These are phyloP conservation scores for Sarcophaga variegata DNA, from an alignment of 2,888 invertebrate species.

Conservation along the genomic window DNA sequence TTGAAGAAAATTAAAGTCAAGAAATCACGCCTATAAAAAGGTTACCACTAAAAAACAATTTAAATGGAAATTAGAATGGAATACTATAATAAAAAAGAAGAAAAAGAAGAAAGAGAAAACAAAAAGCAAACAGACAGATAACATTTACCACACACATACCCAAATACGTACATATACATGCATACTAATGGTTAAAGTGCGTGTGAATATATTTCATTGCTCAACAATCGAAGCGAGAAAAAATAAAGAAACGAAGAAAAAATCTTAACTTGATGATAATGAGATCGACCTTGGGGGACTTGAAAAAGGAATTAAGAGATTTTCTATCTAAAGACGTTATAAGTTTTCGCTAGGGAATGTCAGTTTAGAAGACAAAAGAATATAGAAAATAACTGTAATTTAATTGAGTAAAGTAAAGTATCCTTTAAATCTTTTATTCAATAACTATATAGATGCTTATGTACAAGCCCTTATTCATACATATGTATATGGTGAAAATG, in stretches of 20 bases:
- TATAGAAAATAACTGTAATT: too few species aligned
- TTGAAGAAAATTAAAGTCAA: neutral
- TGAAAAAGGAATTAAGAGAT: conserved; percentile 53
- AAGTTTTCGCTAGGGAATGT: neutral
- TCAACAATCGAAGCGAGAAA: conserved; percentile 10
- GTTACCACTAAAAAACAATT: conserved; percentile 53
- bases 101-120: neutral
- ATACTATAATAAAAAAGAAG: neutral
- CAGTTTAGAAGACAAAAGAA: neutral
- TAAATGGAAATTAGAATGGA: conserved; percentile 61
- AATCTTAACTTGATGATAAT: conserved; percentile 45
- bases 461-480: neutral
- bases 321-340: conserved; percentile 19
- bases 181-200: conserved; percentile 6
- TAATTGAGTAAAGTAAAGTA: too few species aligned
- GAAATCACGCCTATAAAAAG: conserved; percentile 68
- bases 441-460: too few species aligned
- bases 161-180: conserved; percentile 9
- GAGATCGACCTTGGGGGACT: conserved; percentile 48
- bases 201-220: neutral
- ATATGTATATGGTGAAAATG: neutral
- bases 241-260: conserved; percentile 22
- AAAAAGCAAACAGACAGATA: neutral
- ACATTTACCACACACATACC: too few species aligned
- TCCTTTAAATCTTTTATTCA: too few species aligned